phyloP scores from a whole-genome alignment of 2,797 vertebrate species.

The Rhinella marina region DNA sequence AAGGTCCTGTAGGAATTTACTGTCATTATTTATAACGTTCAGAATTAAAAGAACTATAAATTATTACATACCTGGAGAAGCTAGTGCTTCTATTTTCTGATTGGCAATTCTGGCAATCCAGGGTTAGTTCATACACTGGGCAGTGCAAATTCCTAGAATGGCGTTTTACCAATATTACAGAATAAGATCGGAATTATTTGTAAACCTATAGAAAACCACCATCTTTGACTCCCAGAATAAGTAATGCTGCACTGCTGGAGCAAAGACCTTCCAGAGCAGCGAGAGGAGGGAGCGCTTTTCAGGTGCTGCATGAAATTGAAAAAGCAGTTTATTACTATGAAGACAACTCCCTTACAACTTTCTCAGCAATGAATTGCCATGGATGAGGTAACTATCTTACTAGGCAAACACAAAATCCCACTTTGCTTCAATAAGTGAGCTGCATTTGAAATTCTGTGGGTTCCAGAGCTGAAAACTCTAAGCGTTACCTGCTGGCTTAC shows the following conservation, averaged over 20 bases:
- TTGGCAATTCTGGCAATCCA: constrained; percentile 16
- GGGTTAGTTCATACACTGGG: constrained; percentile 13
- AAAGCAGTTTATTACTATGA: not conserved
- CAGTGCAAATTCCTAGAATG: constrained; percentile 22
- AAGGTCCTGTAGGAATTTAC: not conserved
- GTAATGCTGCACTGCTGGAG: not conserved
- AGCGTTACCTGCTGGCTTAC: too few relatives aligned
- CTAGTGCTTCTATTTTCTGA: constrained; percentile 46
- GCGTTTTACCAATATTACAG: constrained; percentile 34
- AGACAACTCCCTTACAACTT: not conserved
- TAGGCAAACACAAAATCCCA: not conserved
- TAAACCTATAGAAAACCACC: constrained; percentile 3
- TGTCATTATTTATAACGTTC: constrained; percentile 47
- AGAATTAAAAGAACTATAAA: constrained; percentile 49
- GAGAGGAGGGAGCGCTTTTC: not conserved
- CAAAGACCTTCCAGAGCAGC: constrained; percentile 1
- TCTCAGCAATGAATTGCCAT: not conserved
- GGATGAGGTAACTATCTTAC: not conserved
- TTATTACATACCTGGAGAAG: constrained; percentile 19
- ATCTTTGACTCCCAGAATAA: constrained; percentile 28
- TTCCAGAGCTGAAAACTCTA: too few relatives aligned
- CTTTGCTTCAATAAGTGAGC: too few relatives aligned
- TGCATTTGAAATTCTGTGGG: too few relatives aligned
- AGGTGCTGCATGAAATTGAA: not conserved
- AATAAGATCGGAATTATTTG: constrained; percentile 50